Conservation (phyloP, 2,888 invertebrate species). For the Eupsilia transversa region DNA sequence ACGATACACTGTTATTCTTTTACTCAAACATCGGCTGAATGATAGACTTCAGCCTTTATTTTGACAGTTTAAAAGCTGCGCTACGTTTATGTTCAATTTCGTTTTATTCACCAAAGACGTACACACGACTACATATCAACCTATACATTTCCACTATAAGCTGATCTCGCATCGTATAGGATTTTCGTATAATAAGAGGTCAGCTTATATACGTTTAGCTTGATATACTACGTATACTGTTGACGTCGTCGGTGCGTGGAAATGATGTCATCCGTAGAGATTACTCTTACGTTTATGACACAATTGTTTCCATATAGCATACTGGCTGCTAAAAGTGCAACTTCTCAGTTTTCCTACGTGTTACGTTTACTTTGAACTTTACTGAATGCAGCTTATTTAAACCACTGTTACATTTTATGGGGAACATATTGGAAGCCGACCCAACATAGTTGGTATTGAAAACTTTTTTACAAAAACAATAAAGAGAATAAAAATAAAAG, state of each 20-base stretch:
- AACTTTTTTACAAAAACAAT: too few relatives aligned
- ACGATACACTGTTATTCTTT: slow-evolving; percentile 50
- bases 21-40: slow-evolving; percentile 33
- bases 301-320: slow-evolving; percentile 12
- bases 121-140: too few relatives aligned
- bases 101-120: slow-evolving; percentile 20
- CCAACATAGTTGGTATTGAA: neutral
- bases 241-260: slow-evolving; percentile 31
- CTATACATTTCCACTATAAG: too few relatives aligned
- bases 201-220: too few relatives aligned
- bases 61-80: slow-evolving; percentile 62
- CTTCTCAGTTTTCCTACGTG: slow-evolving; percentile 19
- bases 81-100: slow-evolving; percentile 35
- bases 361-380: slow-evolving; percentile 22
- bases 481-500: too few relatives aligned
- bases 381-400: neutral
- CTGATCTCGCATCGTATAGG: too few relatives aligned
- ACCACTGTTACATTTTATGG: neutral
- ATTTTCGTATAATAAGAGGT: too few relatives aligned
- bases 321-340: slow-evolving; percentile 2
- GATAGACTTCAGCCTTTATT: slow-evolving; percentile 52
- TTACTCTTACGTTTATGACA: slow-evolving; percentile 7
- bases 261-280: slow-evolving; percentile 44
- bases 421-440: neutral
- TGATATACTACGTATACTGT: too few relatives aligned